Evolutionary conservation across 2,113 vertebrate genomes (phyloP).

Genomic region (Paramormyrops kingsleyae): DNA sequence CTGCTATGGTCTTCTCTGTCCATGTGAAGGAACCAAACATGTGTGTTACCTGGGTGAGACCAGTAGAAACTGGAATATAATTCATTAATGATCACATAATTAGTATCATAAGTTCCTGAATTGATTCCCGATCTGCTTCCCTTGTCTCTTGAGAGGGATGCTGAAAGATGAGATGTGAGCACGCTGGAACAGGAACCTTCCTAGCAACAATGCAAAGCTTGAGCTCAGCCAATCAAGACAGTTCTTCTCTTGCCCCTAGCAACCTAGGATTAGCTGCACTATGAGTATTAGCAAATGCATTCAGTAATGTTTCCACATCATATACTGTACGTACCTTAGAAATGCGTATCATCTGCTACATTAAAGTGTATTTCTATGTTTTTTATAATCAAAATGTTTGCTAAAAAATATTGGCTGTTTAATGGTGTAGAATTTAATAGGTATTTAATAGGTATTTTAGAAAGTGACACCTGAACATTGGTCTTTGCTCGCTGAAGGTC

Average conservation of each 20-base stretch:
- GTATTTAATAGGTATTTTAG: neutral
- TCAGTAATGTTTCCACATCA: neutral
- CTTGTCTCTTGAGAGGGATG: conserved; percentile 37
- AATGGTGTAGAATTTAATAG: no score
- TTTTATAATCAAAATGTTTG: neutral
- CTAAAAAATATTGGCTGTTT: neutral
- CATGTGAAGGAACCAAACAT: neutral
- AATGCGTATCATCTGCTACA: neutral
- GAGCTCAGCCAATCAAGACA: neutral
- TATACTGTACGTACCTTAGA: neutral
- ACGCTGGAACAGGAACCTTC: conserved; percentile 11
- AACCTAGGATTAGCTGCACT: neutral
- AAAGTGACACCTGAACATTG: neutral
- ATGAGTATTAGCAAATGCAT: neutral
- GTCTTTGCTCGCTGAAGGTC: neutral
- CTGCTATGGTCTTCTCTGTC: neutral
- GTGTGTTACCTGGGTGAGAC: neutral
- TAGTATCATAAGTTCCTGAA: neutral
- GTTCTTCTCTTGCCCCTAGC: neutral
- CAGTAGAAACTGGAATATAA: neutral
- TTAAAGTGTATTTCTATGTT: neutral
- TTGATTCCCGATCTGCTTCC: conserved; percentile 46
- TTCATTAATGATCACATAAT: neutral
- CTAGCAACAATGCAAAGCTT: conserved; percentile 21
- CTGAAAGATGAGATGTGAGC: conserved; percentile 31